Conservation (phyloP, 2,888 invertebrate genomes). For the Deilephila porcellus region DNA sequence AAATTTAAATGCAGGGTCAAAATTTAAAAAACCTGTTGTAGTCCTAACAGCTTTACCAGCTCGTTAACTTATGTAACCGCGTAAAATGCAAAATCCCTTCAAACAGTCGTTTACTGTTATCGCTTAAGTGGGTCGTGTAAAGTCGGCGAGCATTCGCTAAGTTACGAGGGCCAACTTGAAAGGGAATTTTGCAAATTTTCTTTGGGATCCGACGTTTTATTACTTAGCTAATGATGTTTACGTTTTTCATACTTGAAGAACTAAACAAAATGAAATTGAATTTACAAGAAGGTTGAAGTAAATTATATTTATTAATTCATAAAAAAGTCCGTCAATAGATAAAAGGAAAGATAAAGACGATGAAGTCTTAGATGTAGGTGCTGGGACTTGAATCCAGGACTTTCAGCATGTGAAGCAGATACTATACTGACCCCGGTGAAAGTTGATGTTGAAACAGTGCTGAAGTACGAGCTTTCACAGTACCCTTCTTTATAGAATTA, state of each 20-base stretch:
- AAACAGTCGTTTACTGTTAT: constrained; percentile 35
- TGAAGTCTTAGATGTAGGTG: too few species aligned
- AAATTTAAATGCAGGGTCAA: not conserved
- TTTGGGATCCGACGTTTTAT: constrained; percentile 7
- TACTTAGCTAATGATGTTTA: not conserved
- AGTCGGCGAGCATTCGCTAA: constrained; percentile 29
- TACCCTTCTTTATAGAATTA: too few species aligned
- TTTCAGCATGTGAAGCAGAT: too few species aligned
- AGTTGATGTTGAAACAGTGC: too few species aligned
- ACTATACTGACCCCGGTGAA: too few species aligned
- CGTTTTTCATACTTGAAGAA: not conserved
- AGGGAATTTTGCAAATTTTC: constrained; percentile 17
- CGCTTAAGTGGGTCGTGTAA: constrained; percentile 42
- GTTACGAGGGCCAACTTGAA: constrained; percentile 17
- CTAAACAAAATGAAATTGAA: not conserved
- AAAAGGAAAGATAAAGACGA: too few species aligned
- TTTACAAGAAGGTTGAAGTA: too few species aligned
- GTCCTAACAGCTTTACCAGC: constrained; percentile 25
- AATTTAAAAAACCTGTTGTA: not conserved
- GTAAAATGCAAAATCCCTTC: constrained; percentile 28
- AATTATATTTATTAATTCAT: too few species aligned
- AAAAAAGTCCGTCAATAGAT: too few species aligned
- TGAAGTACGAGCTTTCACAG: too few species aligned
- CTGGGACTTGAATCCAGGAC: too few species aligned
- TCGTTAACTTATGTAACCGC: constrained; percentile 28